A percentile compares a stretch with the other conserved stretches of the same genome.
These are phyloP conservation scores for Podarcis muralis DNA, from an alignment of 2,113 vertebrate genomes.

Conservation along the genomic window DNA sequence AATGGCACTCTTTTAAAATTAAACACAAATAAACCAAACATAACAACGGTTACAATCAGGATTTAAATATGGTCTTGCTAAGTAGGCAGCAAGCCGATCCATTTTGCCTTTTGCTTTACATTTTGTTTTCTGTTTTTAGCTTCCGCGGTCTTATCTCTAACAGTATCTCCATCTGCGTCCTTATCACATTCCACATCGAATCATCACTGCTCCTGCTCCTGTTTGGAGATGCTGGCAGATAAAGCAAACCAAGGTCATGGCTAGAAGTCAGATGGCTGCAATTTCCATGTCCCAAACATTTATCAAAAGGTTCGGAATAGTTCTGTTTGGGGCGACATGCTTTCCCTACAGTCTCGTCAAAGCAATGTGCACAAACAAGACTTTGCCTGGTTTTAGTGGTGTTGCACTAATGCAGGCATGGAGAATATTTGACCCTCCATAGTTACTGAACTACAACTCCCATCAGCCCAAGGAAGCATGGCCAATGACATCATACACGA, in stretches of 20 bases:
- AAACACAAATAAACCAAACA: not conserved
- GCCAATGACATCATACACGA: no score
- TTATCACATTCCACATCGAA: not conserved
- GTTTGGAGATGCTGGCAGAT: not conserved
- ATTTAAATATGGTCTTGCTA: not conserved
- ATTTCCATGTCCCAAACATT: not conserved
- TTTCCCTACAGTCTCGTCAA: no score
- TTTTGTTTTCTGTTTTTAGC: not conserved
- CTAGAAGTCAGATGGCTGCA: not conserved
- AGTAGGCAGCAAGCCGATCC: not conserved
- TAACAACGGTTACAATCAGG: not conserved
- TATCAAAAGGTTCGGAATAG: not conserved
- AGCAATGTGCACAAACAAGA: no score
- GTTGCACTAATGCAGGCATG: no score
- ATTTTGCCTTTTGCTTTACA: not conserved
- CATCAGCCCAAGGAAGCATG: no score
- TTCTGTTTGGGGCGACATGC: not conserved
- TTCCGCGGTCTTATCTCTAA: not conserved
- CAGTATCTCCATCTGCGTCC: not conserved
- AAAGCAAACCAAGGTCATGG: not conserved
- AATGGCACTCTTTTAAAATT: not conserved
- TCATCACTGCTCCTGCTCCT: not conserved
- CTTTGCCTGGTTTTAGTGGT: no score
- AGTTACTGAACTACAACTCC: no score
- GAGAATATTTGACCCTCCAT: no score